Evolutionary conservation across 2,888 invertebrate genomes (phyloP).

Genomic region (Xylota segnis): DNA sequence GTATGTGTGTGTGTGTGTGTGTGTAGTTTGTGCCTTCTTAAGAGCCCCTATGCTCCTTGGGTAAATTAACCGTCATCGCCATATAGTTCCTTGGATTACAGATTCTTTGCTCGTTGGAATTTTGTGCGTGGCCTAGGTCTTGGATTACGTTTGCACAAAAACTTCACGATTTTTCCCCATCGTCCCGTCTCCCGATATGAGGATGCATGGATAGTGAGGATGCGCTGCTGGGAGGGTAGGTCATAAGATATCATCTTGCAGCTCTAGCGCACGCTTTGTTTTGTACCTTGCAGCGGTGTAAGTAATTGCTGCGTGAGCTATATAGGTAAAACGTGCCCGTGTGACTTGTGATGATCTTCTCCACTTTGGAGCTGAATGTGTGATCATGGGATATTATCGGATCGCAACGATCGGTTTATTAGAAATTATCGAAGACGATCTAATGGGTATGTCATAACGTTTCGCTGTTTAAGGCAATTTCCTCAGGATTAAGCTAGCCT

Average conservation of each 20-base stretch:
- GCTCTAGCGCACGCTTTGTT: slow-evolving; percentile 24
- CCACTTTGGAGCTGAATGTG: slow-evolving; percentile 21
- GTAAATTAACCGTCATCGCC: slow-evolving; percentile 71
- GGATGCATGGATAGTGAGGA: slow-evolving; percentile 6
- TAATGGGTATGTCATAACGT: slow-evolving; percentile 52
- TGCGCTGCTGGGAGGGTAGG: slow-evolving; percentile 47
- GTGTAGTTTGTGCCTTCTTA: slow-evolving; percentile 12
- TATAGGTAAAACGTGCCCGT: slow-evolving; percentile 68
- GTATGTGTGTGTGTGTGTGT: not conserved
- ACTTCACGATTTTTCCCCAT: slow-evolving; percentile 67
- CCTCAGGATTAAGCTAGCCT: not conserved
- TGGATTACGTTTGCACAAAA: slow-evolving; percentile 69
- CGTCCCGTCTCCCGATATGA: not conserved
- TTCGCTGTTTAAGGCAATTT: not conserved
- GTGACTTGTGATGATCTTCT: slow-evolving; percentile 61
- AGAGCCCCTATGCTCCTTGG: not conserved
- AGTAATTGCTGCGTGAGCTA: slow-evolving; percentile 76
- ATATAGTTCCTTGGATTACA: slow-evolving; percentile 59
- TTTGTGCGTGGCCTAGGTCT: slow-evolving; percentile 76
- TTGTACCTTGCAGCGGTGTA: slow-evolving; percentile 51
- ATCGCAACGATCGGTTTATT: slow-evolving; percentile 64
- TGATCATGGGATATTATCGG: slow-evolving; percentile 60
- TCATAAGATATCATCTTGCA: slow-evolving; percentile 72
- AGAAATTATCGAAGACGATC: slow-evolving; percentile 61
- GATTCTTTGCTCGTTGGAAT: slow-evolving; percentile 64